Evolutionary conservation across 2,113 vertebrate genomes (phyloP).

Genomic region (Salvelinus alpinus): DNA sequence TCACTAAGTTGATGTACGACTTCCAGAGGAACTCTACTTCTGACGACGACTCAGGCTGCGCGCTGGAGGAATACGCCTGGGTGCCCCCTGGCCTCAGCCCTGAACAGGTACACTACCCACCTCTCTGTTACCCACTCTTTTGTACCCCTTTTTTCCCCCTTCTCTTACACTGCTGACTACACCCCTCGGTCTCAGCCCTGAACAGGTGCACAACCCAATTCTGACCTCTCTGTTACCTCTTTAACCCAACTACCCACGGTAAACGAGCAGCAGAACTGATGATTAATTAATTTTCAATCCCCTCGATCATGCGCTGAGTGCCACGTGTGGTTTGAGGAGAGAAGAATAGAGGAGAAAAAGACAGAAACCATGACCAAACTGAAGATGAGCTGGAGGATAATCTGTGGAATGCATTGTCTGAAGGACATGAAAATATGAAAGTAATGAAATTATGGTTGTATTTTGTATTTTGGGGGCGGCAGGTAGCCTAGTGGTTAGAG

Average conservation of each 20-base stretch:
- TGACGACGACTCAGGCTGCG: constrained; percentile 95
- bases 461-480: too few species aligned
- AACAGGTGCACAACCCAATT: constrained; percentile 80
- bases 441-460: neutral
- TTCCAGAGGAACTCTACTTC: constrained; percentile 98
- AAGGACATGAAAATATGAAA: constrained; percentile 5
- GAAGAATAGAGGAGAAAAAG: constrained; percentile 13
- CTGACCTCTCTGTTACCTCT: too few species aligned
- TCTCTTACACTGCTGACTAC: constrained; percentile 8
- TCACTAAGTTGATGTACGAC: constrained; percentile 98
- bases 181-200: constrained; percentile 84
- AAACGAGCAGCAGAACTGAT: constrained; percentile 21
- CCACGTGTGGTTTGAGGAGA: neutral
- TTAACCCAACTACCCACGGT: neutral
- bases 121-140: neutral
- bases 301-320: constrained; percentile 22
- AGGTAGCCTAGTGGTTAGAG: too few species aligned
- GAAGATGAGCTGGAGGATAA: constrained; percentile 30
- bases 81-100: constrained; percentile 94
- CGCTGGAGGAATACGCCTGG: constrained; percentile 95
- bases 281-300: constrained; percentile 24
- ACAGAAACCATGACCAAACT: constrained; percentile 5
- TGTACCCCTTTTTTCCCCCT: constrained; percentile 5
- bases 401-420: constrained; percentile 24
- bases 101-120: constrained; percentile 83